Evolutionary conservation across 2,888 invertebrate species (phyloP).

Genomic region (Rhorus exstirpatorius): DNA sequence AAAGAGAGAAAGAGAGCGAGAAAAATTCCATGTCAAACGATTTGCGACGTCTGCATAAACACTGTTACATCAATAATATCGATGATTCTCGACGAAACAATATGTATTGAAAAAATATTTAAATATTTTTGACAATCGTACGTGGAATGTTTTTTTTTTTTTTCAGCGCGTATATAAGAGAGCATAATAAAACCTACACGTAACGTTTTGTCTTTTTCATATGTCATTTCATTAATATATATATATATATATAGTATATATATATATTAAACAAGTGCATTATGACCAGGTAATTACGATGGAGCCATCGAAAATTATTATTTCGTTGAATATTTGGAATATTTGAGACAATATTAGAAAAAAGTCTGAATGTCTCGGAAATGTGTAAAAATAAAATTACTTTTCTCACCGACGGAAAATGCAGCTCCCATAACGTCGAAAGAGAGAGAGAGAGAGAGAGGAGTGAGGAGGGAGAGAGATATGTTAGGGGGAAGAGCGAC

Average conservation of each 20-base stretch:
- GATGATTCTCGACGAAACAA: neutral
- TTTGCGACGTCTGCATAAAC: slow-evolving; percentile 1
- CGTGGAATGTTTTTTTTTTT: no score
- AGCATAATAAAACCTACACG: no score
- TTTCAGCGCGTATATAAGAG: no score
- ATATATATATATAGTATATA: no score
- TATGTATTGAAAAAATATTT: neutral
- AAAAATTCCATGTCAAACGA: neutral
- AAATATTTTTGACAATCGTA: neutral
- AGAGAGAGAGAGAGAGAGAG: slow-evolving; percentile 52
- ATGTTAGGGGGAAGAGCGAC: slow-evolving; percentile 74
- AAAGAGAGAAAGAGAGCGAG: neutral
- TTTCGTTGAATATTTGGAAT: no score
- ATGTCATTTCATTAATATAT: no score
- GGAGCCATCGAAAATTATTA: no score
- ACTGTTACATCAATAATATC: neutral
- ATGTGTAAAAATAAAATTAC: slow-evolving; percentile 40
- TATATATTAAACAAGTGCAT: no score
- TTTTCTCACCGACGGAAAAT: slow-evolving; percentile 68
- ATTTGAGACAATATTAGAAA: neutral
- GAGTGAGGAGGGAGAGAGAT: slow-evolving; percentile 28
- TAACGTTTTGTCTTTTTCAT: no score
- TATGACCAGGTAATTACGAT: no score
- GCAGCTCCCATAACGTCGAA: slow-evolving; percentile 59
- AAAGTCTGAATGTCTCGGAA: slow-evolving; percentile 22